Evolutionary conservation across 2,113 vertebrate genomes (phyloP), one percentile per base, ranked within the genome.

Genomic region (Chaenocephalus aceratus): DNA sequence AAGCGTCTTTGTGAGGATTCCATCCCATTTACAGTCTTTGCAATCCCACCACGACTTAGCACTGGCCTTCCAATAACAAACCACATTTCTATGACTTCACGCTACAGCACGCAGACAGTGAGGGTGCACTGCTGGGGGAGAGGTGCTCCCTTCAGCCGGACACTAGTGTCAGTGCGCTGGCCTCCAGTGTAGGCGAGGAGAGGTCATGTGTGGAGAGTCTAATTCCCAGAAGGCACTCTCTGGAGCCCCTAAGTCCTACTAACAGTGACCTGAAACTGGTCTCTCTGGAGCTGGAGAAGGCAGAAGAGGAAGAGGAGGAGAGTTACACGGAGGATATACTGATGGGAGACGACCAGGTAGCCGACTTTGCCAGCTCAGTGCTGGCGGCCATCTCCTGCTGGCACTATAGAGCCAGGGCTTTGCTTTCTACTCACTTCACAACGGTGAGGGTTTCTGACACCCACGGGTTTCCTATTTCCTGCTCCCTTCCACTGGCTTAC

Each of bases 281-380:
- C 76, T 78, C 81, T 51, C 83, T 82, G 86, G 77, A 91, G 63
- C 83, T 83, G 83, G 84, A 92, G 53, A 89, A 92, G 76, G 77
- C 84, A 74, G 80, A 86, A 61, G 74, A 72, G 80, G 30, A 30
- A 30, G 30, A 89, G 77, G 94, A 82, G 63, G 94, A 94, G 67
- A 93, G 93, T 92, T 95, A 94, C 92, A 95, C 95, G 86, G 96
- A 97, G 56, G 95, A 96, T 92, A 93, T 93, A 89, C 93, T 96
- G 91, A 95, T 96, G 91, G 95, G 94, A 93, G 95, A 94, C 44
- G 96, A 97, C 91, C 97, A 99, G 97, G 97, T 98, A 98, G 96
- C 96, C 52, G 96, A 97, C 93, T 97, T 97, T 94, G 95, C 96
- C 94, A 96, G 95, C 92, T 96, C 96, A 85, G 94, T 97, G 92